Evolutionary conservation across 2,888 invertebrate genomes (phyloP).

Genomic region (Colletes collaris): DNA sequence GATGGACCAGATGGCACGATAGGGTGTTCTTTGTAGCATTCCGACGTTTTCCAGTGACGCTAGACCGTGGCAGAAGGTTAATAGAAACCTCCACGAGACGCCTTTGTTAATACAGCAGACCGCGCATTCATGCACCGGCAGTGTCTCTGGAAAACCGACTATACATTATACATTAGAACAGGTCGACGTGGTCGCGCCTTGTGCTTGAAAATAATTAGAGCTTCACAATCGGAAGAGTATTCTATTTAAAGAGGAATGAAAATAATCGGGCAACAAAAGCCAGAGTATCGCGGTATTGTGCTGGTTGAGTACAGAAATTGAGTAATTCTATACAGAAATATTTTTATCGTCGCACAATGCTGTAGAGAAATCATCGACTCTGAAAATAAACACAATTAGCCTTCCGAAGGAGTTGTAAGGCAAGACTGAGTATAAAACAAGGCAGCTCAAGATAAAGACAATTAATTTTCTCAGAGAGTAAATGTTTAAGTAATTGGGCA

Average conservation of each 20-base stretch:
- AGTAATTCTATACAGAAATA: too few relatives aligned
- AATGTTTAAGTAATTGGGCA: too few relatives aligned
- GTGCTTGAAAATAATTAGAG: slow-evolving; percentile 37
- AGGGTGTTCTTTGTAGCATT: slow-evolving; percentile 60
- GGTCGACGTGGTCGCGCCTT: slow-evolving; percentile 6
- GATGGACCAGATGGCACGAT: slow-evolving; percentile 66
- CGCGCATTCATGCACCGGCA: slow-evolving; percentile 1
- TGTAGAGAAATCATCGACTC: too few relatives aligned
- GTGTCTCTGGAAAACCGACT: slow-evolving; percentile 7
- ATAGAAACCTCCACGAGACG: slow-evolving; percentile 64
- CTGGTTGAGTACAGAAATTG: too few relatives aligned
- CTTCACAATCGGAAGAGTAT: slow-evolving; percentile 2
- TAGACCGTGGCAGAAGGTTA: slow-evolving; percentile 56
- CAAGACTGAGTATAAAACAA: too few relatives aligned
- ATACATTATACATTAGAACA: slow-evolving; percentile 39
- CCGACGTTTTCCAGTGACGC: slow-evolving; percentile 55
- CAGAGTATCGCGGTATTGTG: not conserved
- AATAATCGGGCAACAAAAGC: not conserved
- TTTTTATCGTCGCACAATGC: too few relatives aligned
- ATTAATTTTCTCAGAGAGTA: too few relatives aligned
- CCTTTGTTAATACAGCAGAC: slow-evolving; percentile 45
- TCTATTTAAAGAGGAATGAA: not conserved
- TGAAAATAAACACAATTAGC: too few relatives aligned
- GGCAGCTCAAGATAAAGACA: too few relatives aligned
- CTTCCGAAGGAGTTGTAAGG: too few relatives aligned